Conservation (phyloP, 2,888 invertebrate species). For the Synanthedon vespiformis region DNA sequence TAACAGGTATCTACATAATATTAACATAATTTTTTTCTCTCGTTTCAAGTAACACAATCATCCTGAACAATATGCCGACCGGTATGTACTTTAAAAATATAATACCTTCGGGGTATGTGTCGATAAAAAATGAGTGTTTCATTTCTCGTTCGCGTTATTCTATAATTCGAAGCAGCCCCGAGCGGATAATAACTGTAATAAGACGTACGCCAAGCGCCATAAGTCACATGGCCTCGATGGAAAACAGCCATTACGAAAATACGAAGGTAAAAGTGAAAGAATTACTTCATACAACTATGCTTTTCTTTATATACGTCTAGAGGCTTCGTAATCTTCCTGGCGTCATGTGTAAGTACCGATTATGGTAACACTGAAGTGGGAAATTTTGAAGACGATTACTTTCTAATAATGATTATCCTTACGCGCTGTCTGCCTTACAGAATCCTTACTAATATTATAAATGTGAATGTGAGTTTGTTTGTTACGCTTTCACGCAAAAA, state of each 20-base stretch:
- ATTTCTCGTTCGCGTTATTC: conserved; percentile 23
- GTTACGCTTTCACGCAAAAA: too few relatives aligned
- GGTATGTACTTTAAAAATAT: conserved; percentile 4
- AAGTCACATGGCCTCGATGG: conserved; percentile 34
- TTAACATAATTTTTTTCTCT: too few relatives aligned
- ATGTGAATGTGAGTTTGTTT: too few relatives aligned
- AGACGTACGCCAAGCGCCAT: conserved; percentile 33
- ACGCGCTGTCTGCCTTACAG: too few relatives aligned
- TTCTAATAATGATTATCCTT: too few relatives aligned
- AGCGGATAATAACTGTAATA: conserved; percentile 57
- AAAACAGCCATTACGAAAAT: conserved; percentile 18
- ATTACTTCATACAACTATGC: background rate
- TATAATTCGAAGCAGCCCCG: conserved; percentile 40
- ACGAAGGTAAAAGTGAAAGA: conserved; percentile 12
- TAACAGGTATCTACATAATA: too few relatives aligned
- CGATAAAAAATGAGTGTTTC: conserved; percentile 20
- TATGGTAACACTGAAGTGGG: too few relatives aligned
- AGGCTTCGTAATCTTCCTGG: too few relatives aligned
- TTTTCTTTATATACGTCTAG: too few relatives aligned
- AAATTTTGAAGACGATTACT: too few relatives aligned
- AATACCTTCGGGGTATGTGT: conserved; percentile 18
- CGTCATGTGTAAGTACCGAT: too few relatives aligned
- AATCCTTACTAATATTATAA: too few relatives aligned
- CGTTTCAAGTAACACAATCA: background rate
- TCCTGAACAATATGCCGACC: conserved; percentile 7